These are phyloP conservation scores for Ichneumon xanthorius DNA, from an alignment of 2,888 invertebrate genomes.

Conservation along the genomic window DNA sequence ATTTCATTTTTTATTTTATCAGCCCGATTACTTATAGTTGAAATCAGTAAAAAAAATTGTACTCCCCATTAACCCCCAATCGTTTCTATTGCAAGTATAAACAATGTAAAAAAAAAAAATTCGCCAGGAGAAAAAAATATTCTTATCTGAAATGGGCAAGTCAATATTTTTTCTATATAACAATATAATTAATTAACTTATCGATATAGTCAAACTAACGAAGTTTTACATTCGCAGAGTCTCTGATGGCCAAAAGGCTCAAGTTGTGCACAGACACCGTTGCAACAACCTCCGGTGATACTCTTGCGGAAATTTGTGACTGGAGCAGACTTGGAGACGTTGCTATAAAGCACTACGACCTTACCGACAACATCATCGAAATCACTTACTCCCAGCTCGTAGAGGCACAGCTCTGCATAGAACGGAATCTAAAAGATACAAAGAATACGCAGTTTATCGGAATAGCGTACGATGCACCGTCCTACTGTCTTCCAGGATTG, in stretches of 20 bases:
- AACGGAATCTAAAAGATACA: conserved; percentile 63
- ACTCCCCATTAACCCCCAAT: too few relatives aligned
- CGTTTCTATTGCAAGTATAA: too few relatives aligned
- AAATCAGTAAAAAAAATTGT: too few relatives aligned
- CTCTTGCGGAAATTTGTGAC: conserved; percentile 68
- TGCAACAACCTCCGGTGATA: neutral
- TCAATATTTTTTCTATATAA: neutral
- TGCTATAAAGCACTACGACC: conserved; percentile 76
- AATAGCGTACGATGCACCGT: conserved; percentile 73
- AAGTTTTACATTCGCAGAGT: conserved; percentile 34
- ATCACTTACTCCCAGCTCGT: conserved; percentile 73
- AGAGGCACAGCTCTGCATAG: conserved; percentile 57
- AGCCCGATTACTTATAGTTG: too few relatives aligned
- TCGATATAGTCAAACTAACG: neutral
- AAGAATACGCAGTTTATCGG: conserved; percentile 75
- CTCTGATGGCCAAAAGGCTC: conserved; percentile 26
- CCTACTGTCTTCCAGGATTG: conserved; percentile 75
- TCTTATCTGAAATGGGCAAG: neutral
- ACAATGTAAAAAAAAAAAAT: neutral
- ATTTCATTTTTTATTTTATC: neutral
- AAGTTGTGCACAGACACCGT: conserved; percentile 1
- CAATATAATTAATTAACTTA: neutral
- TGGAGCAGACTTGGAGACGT: conserved; percentile 66
- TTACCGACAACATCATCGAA: conserved; percentile 45
- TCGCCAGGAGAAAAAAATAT: neutral